Conservation (phyloP, 1,140 invertebrate genomes). For the Luehdorfia chinensis region DNA sequence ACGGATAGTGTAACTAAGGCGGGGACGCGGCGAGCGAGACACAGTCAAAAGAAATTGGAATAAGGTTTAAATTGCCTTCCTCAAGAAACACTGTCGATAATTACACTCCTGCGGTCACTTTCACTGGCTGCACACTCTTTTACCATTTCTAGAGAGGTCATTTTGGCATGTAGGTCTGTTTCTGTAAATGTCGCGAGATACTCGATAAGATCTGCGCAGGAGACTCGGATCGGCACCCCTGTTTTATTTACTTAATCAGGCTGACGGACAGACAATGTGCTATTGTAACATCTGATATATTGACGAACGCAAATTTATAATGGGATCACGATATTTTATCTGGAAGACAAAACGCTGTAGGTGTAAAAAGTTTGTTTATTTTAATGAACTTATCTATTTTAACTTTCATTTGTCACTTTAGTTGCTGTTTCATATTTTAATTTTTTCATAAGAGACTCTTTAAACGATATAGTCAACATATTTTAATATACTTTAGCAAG, state of each 20-base stretch:
- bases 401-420: too few relatives aligned
- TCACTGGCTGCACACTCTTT: not conserved
- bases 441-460: too few relatives aligned
- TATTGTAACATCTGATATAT: constrained; percentile 73
- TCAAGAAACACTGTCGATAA: too few relatives aligned
- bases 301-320: constrained; percentile 51
- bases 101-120: constrained; percentile 19
- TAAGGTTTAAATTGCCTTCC: too few relatives aligned
- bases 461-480: too few relatives aligned
- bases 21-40: too few relatives aligned
- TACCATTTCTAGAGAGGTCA: constrained; percentile 33
- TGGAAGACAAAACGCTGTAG: constrained; percentile 19
- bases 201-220: constrained; percentile 64
- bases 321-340: constrained; percentile 48
- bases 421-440: too few relatives aligned
- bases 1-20: constrained; percentile 29
- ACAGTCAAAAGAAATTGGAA: too few relatives aligned
- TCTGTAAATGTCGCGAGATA: constrained; percentile 54
- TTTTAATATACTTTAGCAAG: too few relatives aligned
- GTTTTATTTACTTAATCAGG: constrained; percentile 71
- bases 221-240: constrained; percentile 61
- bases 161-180: constrained; percentile 36
- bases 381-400: too few relatives aligned
- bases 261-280: constrained; percentile 72
- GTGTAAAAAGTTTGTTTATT: too few relatives aligned